Evolutionary conservation across 2,797 vertebrate genomes (phyloP).

Genomic region (Salarias fasciatus): DNA sequence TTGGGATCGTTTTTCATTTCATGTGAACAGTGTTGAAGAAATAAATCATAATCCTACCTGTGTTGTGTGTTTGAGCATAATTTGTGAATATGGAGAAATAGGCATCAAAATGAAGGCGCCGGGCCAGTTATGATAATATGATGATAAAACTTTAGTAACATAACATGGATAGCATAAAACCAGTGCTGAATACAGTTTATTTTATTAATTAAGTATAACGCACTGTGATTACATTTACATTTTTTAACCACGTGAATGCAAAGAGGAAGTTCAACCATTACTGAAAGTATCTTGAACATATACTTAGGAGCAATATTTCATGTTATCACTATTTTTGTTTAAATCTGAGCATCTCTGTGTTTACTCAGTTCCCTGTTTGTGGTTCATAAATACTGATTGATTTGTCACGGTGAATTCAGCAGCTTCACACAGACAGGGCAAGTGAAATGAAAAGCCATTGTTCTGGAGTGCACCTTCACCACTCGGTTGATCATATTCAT

Average conservation of each 20-base stretch:
- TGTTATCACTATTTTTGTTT: no score
- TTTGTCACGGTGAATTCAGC: conserved; percentile 1
- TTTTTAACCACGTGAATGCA: neutral
- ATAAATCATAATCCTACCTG: conserved; percentile 24
- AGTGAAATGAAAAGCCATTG: conserved; percentile 1
- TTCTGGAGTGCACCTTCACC: conserved; percentile 6
- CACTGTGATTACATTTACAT: neutral
- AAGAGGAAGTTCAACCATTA: no score
- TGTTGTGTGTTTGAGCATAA: conserved; percentile 16
- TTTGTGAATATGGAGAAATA: conserved; percentile 15
- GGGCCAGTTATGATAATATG: neutral
- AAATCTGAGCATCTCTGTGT: neutral
- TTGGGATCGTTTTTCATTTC: conserved; percentile 40
- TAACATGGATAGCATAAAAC: neutral
- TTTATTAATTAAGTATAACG: neutral
- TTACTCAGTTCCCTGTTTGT: conserved; percentile 3
- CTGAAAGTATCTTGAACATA: no score
- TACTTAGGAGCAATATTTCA: no score
- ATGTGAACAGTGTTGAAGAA: conserved; percentile 18
- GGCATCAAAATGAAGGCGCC: conserved; percentile 2
- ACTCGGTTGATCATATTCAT: conserved; percentile 20
- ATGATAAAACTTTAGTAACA: no score
- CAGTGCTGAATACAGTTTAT: no score
- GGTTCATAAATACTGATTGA: neutral
- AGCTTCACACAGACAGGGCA: neutral